Percentiles rank a stretch among this genome's conserved stretches.
phyloP scores from a whole-genome alignment of 2,797 vertebrate species.

The Gorsachius magnificus region DNA sequence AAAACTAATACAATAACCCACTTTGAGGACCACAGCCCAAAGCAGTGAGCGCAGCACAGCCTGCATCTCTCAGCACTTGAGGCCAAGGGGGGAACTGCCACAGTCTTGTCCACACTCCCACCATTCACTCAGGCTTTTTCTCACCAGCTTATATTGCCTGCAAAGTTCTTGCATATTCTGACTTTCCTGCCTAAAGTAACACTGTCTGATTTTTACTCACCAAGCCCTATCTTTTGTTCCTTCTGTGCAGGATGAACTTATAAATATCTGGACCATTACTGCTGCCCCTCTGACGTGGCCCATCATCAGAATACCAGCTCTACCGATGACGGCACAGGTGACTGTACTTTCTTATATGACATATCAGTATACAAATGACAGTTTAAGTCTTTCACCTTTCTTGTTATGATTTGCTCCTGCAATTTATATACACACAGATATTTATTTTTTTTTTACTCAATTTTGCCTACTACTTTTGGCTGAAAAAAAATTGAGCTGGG shows the following conservation, averaged over 20 bases:
- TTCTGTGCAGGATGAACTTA: not conserved
- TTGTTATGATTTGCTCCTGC: not conserved
- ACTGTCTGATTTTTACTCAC: not conserved
- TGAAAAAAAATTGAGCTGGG: not conserved
- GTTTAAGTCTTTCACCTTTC: not conserved
- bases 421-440: not conserved
- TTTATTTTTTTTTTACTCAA: not conserved
- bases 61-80: not conserved
- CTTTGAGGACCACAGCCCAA: not conserved
- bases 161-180: not conserved
- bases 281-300: not conserved
- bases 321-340: not conserved
- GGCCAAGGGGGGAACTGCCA: accelerated
- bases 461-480: not conserved
- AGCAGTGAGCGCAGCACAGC: not conserved
- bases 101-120: not conserved
- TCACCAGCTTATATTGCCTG: not conserved
- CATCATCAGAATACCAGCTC: not conserved
- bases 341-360: not conserved
- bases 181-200: not conserved
- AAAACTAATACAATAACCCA: not conserved
- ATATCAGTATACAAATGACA: not conserved
- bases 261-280: not conserved
- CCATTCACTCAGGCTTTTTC: not conserved
- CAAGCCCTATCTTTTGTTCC: not conserved